Conservation (phyloP, 2,888 invertebrate species). For the Callimorpha dominula region DNA sequence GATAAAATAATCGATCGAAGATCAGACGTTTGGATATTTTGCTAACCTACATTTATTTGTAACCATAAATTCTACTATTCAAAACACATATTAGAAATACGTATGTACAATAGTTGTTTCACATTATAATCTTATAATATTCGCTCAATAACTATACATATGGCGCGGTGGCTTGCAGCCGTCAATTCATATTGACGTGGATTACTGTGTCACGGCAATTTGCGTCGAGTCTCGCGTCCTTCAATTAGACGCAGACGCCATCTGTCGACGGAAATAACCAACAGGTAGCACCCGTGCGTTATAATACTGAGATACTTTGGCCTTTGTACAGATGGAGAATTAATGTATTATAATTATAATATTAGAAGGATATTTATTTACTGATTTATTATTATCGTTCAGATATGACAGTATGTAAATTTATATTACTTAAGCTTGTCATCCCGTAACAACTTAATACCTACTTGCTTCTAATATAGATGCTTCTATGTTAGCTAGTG, state of each 20-base stretch:
- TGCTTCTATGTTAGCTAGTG: too few species aligned
- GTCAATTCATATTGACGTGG: conserved; percentile 19
- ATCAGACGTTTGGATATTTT: too few species aligned
- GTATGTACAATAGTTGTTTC: background rate
- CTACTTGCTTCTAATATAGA: background rate
- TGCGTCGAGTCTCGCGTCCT: conserved; percentile 35
- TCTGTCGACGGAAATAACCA: conserved; percentile 43
- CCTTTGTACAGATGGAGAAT: background rate
- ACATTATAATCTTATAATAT: background rate
- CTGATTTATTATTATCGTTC: background rate
- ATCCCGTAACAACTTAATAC: background rate
- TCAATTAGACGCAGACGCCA: conserved; percentile 46
- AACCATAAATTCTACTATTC: too few species aligned
- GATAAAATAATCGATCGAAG: too few species aligned
- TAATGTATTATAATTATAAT: background rate
- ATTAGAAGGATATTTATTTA: background rate
- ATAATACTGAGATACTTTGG: conserved; percentile 7
- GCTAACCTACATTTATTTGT: too few species aligned
- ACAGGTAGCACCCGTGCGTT: conserved; percentile 22
- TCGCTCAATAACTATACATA: background rate
- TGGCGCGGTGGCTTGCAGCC: background rate
- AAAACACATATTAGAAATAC: background rate
- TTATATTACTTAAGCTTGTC: background rate
- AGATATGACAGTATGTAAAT: background rate
- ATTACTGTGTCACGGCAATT: conserved; percentile 48